These are phyloP conservation scores for Nannospalax galili DNA, from an alignment of 2,113 vertebrate species.

Conservation along the genomic window DNA sequence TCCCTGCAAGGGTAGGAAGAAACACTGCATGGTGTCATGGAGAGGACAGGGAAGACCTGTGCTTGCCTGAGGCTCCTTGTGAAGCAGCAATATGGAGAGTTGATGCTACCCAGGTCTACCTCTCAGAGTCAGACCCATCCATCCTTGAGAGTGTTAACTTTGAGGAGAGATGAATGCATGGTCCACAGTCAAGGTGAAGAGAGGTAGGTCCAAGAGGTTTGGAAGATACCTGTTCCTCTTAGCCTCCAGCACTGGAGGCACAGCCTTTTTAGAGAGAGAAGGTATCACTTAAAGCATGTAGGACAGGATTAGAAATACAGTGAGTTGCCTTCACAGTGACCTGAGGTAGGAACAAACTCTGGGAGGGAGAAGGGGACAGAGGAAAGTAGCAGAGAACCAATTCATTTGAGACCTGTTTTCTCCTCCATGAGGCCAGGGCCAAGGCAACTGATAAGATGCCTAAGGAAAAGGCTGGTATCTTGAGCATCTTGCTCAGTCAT, in stretches of 20 bases:
- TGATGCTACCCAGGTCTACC: neutral
- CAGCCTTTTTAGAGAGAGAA: neutral
- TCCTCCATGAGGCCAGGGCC: neutral
- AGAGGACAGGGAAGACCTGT: neutral
- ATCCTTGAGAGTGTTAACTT: neutral
- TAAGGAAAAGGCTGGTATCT: neutral
- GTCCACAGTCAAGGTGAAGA: neutral
- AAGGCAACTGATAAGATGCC: neutral
- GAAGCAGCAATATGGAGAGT: neutral
- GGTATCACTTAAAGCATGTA: neutral
- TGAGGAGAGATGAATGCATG: neutral
- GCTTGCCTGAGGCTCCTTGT: too few relatives aligned
- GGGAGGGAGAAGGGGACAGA: neutral
- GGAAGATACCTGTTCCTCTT: neutral
- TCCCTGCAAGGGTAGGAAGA: neutral
- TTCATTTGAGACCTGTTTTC: neutral
- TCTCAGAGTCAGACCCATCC: neutral
- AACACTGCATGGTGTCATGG: too few relatives aligned
- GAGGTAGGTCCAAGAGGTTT: neutral
- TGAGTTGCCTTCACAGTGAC: neutral
- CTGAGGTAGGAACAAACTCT: neutral
- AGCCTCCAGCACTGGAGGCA: neutral
- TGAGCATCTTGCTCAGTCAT: neutral
- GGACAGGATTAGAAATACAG: neutral
- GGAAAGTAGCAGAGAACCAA: neutral